These are phyloP conservation scores for Pimpla rufipes DNA, from an alignment of 2,888 invertebrate genomes.

Conservation along the genomic window DNA sequence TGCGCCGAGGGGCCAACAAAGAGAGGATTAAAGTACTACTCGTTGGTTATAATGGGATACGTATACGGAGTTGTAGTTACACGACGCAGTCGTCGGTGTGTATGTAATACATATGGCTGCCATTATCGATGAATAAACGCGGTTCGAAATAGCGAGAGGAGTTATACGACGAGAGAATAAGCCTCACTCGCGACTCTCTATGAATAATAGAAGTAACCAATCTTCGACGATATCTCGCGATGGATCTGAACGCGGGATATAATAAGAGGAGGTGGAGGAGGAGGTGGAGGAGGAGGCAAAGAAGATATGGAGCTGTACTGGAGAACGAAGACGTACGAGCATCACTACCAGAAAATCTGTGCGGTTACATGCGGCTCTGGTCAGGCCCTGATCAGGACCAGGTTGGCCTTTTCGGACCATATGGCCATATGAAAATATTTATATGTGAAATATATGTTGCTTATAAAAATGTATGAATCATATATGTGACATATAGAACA, in stretches of 20 bases:
- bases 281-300: not conserved
- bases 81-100: not conserved
- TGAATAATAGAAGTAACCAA: conserved; percentile 65
- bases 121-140: conserved; percentile 42
- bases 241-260: conserved; percentile 37
- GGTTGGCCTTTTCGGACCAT: too few species aligned
- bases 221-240: conserved; percentile 61
- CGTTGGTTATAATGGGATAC: conserved; percentile 24
- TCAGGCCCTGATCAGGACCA: too few species aligned
- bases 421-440: too few species aligned
- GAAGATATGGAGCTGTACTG: conserved; percentile 10
- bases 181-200: conserved; percentile 34
- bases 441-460: too few species aligned
- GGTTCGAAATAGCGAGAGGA: conserved; percentile 22
- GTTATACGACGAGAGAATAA: conserved; percentile 34
- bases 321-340: conserved; percentile 26
- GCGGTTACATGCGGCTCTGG: too few species aligned
- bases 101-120: not conserved
- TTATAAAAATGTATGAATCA: too few species aligned
- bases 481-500: too few species aligned
- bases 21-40: conserved; percentile 18
- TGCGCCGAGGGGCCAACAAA: conserved; percentile 18
- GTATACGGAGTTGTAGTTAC: not conserved
- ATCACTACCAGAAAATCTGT: too few species aligned
- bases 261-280: conserved; percentile 46